Evolutionary conservation across 2,797 vertebrate species (phyloP), one percentile per base, ranked within the genome.

Genomic region (Sarcoramphus papa): DNA sequence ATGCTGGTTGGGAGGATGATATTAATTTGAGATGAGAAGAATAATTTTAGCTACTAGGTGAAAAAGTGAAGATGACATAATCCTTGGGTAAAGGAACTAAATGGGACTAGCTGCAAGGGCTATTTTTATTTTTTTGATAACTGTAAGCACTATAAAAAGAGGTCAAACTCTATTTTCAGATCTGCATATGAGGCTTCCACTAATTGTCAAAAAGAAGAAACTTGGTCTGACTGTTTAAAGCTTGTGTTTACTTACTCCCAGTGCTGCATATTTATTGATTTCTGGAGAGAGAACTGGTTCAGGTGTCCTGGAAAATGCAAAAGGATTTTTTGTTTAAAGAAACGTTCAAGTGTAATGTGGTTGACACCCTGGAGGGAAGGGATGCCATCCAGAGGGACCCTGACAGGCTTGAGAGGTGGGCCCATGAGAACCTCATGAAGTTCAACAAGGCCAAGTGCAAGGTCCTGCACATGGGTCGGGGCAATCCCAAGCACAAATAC

Each of bases 21-120:
- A 91, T 73, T 91, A 85, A 91, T 93, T 92, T 95, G 80, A 91
- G 80, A 85, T 85, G 91, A 86, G 88, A 86, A 94, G 80, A 95
- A 87, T 93, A 93, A 95, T 95, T 96, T 95, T 93, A 96, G 88
- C 84, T 91, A 40, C 77, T 84, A 87, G 91, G 91, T 96, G 81
- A 87, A 95, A 59, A 96, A 96, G 78, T 79, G n/a, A 91, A 43
- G 74, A 76, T 86, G 89, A 63, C 35, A 45, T 89, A 91, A 89
- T 89, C 56, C 47, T 80, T 82, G 48, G 48, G 51, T 88, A 81
- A 76, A 74, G 50, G 37, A 74, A 79, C 35, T 87, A 93, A 82
- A 62, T 67, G 56, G 47, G 51, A 77, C 84, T 82, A 56, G 5
- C 54, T 91, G 25, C 67, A 77, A 70, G 45, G 56, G 25, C 20